A percentile compares a stretch with the other conserved stretches of the same genome.
These are phyloP conservation scores for Megalops atlanticus DNA, from an alignment of 2,113 vertebrate species.

Conservation along the genomic window DNA sequence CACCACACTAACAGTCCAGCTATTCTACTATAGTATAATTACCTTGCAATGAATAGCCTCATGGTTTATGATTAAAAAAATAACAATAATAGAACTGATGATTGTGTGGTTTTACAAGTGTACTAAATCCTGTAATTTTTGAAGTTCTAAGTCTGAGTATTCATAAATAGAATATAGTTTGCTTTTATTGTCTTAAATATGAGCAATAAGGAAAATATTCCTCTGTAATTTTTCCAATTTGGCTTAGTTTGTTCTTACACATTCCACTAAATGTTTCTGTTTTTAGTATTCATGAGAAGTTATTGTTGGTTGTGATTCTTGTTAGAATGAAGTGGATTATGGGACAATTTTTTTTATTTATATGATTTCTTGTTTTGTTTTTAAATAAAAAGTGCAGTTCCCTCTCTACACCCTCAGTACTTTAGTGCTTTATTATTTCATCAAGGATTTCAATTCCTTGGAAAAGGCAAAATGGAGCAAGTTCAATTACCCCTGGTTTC, in stretches of 20 bases:
- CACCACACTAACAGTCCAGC: not conserved
- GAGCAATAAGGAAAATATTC: not conserved
- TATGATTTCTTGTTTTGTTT: not conserved
- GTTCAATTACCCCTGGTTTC: not conserved
- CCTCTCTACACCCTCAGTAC: too few species aligned
- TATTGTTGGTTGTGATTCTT: too few species aligned
- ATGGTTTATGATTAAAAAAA: too few species aligned
- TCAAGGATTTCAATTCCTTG: not conserved
- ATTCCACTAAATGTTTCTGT: too few species aligned
- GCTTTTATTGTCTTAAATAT: too few species aligned
- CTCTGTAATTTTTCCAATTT: not conserved
- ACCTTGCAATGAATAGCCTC: not conserved
- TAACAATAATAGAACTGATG: too few species aligned
- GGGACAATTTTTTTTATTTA: too few species aligned
- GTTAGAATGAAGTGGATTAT: too few species aligned
- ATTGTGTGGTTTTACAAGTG: too few species aligned
- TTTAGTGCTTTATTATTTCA: not conserved
- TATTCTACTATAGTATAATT: not conserved
- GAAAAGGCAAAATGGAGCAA: not conserved
- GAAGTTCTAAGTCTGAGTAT: not conserved
- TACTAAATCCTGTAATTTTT: not conserved
- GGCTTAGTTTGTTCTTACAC: conserved; percentile 4
- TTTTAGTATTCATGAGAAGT: too few species aligned
- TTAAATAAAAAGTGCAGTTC: too few species aligned
- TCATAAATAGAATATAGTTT: not conserved